Percentiles rank a stretch among this genome's conserved stretches.
Evolutionary conservation across 2,113 vertebrate genomes (phyloP).

Genomic region (Thomomys bottae): DNA sequence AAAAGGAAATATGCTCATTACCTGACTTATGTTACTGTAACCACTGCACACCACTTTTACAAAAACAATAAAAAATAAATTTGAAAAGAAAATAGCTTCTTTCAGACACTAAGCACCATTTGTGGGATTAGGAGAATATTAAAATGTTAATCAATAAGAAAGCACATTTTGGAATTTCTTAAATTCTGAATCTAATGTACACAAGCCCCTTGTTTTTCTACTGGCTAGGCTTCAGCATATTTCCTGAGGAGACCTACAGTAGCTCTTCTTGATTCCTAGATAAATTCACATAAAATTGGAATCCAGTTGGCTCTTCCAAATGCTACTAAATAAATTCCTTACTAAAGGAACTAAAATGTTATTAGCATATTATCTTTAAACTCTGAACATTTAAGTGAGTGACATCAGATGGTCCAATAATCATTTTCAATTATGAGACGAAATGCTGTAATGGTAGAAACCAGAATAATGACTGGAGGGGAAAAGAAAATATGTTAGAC

Average conservation of each 20-base stretch:
- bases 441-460: background rate
- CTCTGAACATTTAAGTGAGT: background rate
- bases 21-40: too few relatives aligned
- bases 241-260: background rate
- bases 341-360: background rate
- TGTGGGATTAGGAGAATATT: background rate
- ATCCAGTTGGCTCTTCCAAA: background rate
- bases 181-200: background rate
- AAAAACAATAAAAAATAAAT: too few relatives aligned
- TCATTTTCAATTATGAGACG: background rate
- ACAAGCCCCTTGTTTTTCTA: background rate
- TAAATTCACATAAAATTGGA: background rate
- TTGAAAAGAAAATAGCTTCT: background rate
- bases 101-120: slow-evolving; percentile 3
- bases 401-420: background rate
- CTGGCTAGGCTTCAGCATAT: background rate
- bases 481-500: background rate
- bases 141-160: background rate
- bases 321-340: background rate
- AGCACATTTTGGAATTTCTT: background rate
- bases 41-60: too few relatives aligned
- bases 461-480: background rate
- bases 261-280: background rate
- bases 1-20: too few relatives aligned
- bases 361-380: background rate